Conservation (phyloP, 2,888 invertebrate genomes). For the Synergus japonicus region DNA sequence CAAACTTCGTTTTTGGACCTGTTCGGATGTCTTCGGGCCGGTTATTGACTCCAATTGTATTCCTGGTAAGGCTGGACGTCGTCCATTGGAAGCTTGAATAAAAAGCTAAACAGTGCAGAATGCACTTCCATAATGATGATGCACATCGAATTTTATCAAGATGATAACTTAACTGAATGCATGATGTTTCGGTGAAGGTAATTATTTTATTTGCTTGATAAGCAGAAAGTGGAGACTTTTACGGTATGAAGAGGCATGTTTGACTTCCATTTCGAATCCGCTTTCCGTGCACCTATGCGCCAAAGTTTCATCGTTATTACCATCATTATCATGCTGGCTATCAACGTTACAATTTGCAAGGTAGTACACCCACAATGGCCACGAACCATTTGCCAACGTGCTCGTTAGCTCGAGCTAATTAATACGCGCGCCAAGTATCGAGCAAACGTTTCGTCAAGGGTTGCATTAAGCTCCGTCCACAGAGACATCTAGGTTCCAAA, state of each 20-base stretch:
- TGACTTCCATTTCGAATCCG: constrained; percentile 29
- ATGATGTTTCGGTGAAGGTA: not conserved
- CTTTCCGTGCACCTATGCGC: constrained; percentile 42
- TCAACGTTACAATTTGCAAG: constrained; percentile 66
- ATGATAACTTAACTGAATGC: not conserved
- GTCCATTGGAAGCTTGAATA: too few relatives aligned
- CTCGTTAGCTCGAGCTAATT: constrained; percentile 66
- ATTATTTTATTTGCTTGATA: constrained; percentile 24
- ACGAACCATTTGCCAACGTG: constrained; percentile 64
- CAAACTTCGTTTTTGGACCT: not conserved
- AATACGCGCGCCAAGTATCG: constrained; percentile 62
- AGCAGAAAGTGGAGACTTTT: constrained; percentile 14
- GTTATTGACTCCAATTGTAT: too few relatives aligned
- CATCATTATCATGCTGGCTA: constrained; percentile 60
- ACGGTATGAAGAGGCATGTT: constrained; percentile 34
- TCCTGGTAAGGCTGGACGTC: too few relatives aligned
- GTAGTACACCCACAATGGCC: constrained; percentile 53
- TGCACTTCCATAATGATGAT: not conserved
- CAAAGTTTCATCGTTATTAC: constrained; percentile 52
- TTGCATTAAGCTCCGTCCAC: constrained; percentile 47
- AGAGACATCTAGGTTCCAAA: constrained; percentile 35
- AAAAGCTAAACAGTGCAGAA: not conserved
- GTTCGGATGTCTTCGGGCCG: too few relatives aligned
- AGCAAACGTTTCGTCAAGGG: constrained; percentile 56
- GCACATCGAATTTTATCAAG: not conserved